Evolutionary conservation across 2,797 vertebrate genomes (phyloP).

Genomic region (Hafferia zeledoni): DNA sequence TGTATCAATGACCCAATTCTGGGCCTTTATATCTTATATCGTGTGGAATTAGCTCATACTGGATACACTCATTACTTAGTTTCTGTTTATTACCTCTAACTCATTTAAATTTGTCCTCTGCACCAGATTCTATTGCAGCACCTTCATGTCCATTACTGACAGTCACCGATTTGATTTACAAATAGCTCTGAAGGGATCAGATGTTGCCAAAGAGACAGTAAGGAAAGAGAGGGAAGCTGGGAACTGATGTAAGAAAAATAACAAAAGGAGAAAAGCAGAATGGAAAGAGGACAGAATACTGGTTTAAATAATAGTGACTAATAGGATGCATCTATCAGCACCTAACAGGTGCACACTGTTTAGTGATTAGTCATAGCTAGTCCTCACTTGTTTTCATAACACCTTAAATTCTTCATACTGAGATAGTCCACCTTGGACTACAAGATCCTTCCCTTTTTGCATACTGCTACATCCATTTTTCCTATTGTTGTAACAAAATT

Average conservation of each 20-base stretch:
- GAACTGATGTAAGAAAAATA: background rate
- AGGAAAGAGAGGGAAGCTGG: background rate
- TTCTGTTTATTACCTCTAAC: background rate
- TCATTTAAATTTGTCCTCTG: slow-evolving; percentile 42
- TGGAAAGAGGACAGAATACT: background rate
- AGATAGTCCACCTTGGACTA: background rate
- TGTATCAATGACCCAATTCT: background rate
- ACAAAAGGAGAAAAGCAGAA: background rate
- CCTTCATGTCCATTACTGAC: slow-evolving; percentile 8
- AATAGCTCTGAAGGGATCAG: slow-evolving; percentile 30
- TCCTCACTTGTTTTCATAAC: background rate
- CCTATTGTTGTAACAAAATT: background rate
- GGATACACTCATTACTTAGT: background rate
- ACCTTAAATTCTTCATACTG: background rate
- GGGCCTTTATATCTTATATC: background rate
- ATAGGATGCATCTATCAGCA: background rate
- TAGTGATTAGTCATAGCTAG: background rate
- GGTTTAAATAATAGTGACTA: background rate
- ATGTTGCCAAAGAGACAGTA: slow-evolving; percentile 22
- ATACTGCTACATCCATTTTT: background rate
- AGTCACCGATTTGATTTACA: slow-evolving; percentile 50
- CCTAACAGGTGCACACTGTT: background rate
- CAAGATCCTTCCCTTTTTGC: background rate
- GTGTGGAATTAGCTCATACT: background rate
- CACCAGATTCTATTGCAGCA: slow-evolving; percentile 20